Conservation (phyloP, 2,113 vertebrate genomes). For the Pituophis catenifer region DNA sequence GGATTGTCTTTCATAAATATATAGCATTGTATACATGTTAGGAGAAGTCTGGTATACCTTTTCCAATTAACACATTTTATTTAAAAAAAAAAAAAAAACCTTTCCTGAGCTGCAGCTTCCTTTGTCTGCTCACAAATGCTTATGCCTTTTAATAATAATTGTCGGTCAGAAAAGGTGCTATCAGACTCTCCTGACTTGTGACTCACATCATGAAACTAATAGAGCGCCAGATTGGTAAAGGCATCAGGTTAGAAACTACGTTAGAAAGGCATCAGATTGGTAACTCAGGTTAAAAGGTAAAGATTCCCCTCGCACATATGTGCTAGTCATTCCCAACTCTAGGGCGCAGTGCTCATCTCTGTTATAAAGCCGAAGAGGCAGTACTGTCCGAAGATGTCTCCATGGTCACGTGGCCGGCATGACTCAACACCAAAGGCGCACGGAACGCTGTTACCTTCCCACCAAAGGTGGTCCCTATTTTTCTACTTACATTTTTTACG, state of each 20-base stretch:
- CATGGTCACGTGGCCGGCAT: no score
- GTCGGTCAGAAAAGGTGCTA: neutral
- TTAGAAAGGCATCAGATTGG: no score
- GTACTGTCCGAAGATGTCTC: no score
- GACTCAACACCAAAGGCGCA: no score
- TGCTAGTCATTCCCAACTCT: no score
- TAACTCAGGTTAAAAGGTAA: no score
- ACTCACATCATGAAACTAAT: neutral
- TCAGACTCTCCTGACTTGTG: neutral
- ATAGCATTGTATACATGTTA: constrained; percentile 30
- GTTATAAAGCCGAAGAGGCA: no score
- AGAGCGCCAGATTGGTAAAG: neutral
- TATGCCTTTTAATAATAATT: neutral
- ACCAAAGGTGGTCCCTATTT: no score
- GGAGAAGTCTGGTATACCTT: neutral
- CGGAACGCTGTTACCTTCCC: no score
- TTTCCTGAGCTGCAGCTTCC: neutral
- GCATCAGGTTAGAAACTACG: neutral
- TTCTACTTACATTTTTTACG: no score
- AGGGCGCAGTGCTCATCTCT: no score
- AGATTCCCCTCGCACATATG: no score
- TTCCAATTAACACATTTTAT: neutral
- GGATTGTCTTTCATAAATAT: constrained; percentile 49
- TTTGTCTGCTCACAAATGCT: neutral
- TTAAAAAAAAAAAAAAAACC: neutral